These are phyloP conservation scores for Xylocopa sonorina DNA, from an alignment of 1,140 invertebrate genomes.

Conservation along the genomic window DNA sequence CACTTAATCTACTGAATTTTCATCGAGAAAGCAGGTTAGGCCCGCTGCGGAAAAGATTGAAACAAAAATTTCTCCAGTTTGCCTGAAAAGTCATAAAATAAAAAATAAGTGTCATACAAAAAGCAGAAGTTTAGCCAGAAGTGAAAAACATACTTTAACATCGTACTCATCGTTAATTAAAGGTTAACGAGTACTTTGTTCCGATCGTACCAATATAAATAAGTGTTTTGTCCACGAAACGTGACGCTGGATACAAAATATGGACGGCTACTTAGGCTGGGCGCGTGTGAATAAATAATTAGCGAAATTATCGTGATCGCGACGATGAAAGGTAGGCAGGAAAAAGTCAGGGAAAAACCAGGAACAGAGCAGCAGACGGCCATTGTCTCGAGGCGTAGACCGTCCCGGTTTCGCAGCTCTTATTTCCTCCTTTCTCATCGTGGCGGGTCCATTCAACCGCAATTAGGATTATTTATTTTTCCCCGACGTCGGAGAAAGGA, in stretches of 20 bases:
- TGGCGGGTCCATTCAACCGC: constrained; percentile 48
- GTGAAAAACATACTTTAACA: not conserved
- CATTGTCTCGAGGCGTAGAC: constrained; percentile 47
- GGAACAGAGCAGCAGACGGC: constrained; percentile 15
- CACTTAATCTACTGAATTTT: not conserved
- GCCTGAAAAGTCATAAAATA: too few species aligned
- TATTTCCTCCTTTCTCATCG: constrained; percentile 31
- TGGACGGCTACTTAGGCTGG: constrained; percentile 9
- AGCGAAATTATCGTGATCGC: constrained; percentile 53
- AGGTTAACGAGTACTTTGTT: too few species aligned
- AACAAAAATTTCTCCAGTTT: too few species aligned
- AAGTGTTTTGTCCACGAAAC: too few species aligned
- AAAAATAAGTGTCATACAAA: too few species aligned
- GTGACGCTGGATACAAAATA: not conserved
- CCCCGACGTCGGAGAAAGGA: constrained; percentile 24
- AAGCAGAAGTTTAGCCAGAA: too few species aligned
- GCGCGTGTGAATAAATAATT: constrained; percentile 60
- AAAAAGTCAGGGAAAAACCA: constrained; percentile 36
- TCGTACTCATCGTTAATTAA: too few species aligned
- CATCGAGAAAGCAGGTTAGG: too few species aligned
- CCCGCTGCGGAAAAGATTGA: too few species aligned
- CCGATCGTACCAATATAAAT: too few species aligned
- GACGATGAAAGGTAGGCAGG: constrained; percentile 12
- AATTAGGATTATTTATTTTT: constrained; percentile 69
- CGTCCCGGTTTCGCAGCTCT: constrained; percentile 9